Percentiles rank a stretch among this genome's conserved stretches.
Conservation (phyloP, 2,888 invertebrate species). For the Tuta absoluta region DNA sequence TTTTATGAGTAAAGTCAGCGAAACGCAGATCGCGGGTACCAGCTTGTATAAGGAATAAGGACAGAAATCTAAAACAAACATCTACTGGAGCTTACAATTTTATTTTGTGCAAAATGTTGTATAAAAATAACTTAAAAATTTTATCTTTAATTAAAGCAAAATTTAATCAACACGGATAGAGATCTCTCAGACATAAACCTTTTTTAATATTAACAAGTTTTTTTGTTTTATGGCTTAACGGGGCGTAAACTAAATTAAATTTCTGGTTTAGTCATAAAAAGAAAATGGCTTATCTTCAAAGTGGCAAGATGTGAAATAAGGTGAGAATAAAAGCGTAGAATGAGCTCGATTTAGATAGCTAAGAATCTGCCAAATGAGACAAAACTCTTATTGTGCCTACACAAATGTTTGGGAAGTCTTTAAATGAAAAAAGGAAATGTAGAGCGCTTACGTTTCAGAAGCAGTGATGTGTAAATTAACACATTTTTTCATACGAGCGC, state of each 20-base stretch:
- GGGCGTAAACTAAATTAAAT: slow-evolving; percentile 35
- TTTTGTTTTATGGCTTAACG: slow-evolving; percentile 25
- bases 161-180: slow-evolving; percentile 20
- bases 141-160: slow-evolving; percentile 14
- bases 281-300: slow-evolving; percentile 28
- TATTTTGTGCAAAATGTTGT: background rate
- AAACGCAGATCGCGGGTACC: no score
- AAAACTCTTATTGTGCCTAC: slow-evolving; percentile 16
- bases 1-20: no score
- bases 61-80: background rate
- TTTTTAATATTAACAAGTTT: slow-evolving; percentile 27
- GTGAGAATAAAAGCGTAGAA: slow-evolving; percentile 30
- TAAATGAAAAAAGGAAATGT: slow-evolving; percentile 7
- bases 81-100: background rate
- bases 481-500: background rate
- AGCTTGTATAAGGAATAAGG: background rate
- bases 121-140: slow-evolving; percentile 7
- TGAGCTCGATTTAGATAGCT: slow-evolving; percentile 30
- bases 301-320: slow-evolving; percentile 27
- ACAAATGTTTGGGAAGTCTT: background rate
- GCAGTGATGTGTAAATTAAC: background rate
- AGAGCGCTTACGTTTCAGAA: background rate
- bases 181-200: slow-evolving; percentile 19
- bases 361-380: slow-evolving; percentile 31
- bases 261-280: slow-evolving; percentile 33